Base-by-base conservation (phyloP, 2,113 vertebrate species). In the Apeltes quadracus region DNA sequence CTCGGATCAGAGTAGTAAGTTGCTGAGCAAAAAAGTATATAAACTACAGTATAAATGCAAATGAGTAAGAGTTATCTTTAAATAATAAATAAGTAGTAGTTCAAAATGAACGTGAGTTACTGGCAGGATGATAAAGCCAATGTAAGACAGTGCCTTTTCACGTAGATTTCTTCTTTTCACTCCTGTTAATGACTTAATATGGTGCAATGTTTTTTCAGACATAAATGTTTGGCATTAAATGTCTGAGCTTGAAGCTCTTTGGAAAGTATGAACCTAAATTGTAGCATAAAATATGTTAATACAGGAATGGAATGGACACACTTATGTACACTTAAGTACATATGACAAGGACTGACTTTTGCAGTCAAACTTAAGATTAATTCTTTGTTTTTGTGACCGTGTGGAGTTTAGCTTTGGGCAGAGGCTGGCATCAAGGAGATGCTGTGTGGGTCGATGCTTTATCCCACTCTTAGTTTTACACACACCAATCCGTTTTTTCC, bases 11-110 rank as follows among this genome's bases (percentile, higher is more conserved):
- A 82, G 44, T 71, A 79, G n/a, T n/a, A 70, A 65, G 67, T 66
- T 38, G 61, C 68, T 79, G 73, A 74, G 78, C 78, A 88, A 79
- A 87, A 79, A 83, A 70, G 64, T n/a, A n/a, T n/a, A n/a, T n/a
- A n/a, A n/a, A 79, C 78, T 73, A 78, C 50, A 83, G 84, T 81
- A 84, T 86, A 78, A 67, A 82, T 83, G 84, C 66, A 78, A 81
- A 86, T 84, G 79, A 69, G 22, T 41, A 63, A 62, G 58, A 83
- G 72, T 83, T 81, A 88, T 83, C 83, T 82, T 69, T 71, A 77
- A 83, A 83, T 50, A 68, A 34, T 34, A 34, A 34, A 34, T 34
- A 34, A 34, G 32, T 7, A 6, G 32, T 34, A 34, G 32, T 34
- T 72, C 80, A 77, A 84, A 77, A 62, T 67, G 14, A 46, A 51